Conservation (phyloP, 1,140 invertebrate species). For the Drosophila santomea region DNA sequence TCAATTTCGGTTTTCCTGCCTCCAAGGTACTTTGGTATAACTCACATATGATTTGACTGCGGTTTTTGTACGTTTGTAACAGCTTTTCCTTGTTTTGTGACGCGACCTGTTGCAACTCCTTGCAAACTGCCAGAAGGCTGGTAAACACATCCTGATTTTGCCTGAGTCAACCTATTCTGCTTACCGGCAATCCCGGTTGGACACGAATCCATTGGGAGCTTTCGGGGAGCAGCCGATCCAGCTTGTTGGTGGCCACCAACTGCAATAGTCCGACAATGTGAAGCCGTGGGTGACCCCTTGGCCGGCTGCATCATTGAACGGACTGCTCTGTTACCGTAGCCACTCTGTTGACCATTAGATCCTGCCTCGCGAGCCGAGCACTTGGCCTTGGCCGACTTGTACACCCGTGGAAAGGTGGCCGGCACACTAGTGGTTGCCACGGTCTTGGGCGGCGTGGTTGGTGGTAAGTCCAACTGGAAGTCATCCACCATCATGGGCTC, state of each 20-base stretch:
- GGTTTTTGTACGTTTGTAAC: neutral
- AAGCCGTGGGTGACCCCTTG: neutral
- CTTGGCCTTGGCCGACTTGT: slow-evolving; percentile 28
- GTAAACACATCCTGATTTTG: neutral
- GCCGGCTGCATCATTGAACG: neutral
- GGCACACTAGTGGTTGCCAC: slow-evolving; percentile 2
- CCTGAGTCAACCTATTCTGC: neutral
- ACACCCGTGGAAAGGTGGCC: neutral
- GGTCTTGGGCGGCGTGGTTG: slow-evolving; percentile 10
- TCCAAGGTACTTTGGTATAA: neutral
- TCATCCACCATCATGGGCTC: slow-evolving; percentile 8
- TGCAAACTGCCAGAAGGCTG: neutral
- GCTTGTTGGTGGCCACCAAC: neutral
- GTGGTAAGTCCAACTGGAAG: neutral
- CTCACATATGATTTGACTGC: slow-evolving; percentile 13
- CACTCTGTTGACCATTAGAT: neutral
- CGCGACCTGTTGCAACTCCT: slow-evolving; percentile 2
- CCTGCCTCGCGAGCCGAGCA: slow-evolving; percentile 7
- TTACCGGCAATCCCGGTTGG: neutral
- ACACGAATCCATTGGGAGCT: neutral
- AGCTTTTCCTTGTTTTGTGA: neutral
- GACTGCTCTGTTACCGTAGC: neutral
- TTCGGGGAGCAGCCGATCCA: neutral
- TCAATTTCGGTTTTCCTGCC: no score
- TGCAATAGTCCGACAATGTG: neutral